phyloP scores from a whole-genome alignment of 2,797 vertebrate genomes.

The Crotalus adamanteus region DNA sequence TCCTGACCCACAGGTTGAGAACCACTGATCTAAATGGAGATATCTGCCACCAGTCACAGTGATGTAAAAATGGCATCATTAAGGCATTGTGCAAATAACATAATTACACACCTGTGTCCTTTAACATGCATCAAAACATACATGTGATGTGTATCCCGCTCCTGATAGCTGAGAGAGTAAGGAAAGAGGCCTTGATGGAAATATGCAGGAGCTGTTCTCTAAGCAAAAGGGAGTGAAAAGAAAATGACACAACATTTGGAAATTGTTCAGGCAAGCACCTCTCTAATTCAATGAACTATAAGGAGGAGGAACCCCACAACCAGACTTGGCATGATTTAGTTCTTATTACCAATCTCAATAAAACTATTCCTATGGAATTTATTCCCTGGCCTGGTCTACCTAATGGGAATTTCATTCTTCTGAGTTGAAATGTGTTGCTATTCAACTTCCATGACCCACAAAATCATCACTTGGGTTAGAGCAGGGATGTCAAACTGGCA shows the following conservation, averaged over 20 bases:
- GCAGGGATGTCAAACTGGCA: too few relatives aligned
- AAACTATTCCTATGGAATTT: background rate
- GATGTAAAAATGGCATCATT: background rate
- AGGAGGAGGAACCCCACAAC: background rate
- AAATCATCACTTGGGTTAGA: background rate
- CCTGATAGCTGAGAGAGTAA: background rate
- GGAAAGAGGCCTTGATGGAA: background rate
- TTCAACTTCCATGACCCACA: background rate
- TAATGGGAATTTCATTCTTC: background rate
- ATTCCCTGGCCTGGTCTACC: background rate
- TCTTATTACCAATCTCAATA: background rate
- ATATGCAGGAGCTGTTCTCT: background rate
- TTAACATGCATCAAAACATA: background rate
- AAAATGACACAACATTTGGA: background rate
- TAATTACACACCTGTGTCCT: background rate
- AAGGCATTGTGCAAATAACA: background rate
- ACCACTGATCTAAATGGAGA: background rate
- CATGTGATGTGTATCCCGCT: background rate
- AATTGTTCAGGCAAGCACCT: background rate
- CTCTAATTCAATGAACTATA: background rate
- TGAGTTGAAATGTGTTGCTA: background rate
- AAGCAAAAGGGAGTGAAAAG: background rate
- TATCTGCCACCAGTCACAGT: background rate
- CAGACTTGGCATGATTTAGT: background rate
- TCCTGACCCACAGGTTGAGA: too few relatives aligned